phyloP scores from a whole-genome alignment of 2,888 invertebrate species.

The Rotaria sp. region DNA sequence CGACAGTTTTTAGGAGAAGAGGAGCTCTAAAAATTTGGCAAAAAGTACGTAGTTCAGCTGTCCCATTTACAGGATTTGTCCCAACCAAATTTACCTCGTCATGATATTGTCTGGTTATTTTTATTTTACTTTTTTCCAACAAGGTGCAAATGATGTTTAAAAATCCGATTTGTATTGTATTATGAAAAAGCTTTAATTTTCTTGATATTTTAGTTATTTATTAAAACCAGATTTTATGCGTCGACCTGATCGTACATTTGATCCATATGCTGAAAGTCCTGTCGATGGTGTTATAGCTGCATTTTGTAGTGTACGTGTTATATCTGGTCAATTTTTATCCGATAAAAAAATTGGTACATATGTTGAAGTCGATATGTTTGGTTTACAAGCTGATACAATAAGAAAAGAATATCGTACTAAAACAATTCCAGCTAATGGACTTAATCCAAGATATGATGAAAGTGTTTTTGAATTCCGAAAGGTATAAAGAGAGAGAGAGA shows the following conservation, averaged over 20 bases:
- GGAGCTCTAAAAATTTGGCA: no score
- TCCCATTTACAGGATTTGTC: no score
- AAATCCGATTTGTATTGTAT: no score
- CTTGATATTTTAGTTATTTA: conserved; percentile 62
- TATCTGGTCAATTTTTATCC: conserved; percentile 96
- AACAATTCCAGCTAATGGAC: conserved; percentile 89
- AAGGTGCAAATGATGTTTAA: no score
- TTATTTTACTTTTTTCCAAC: no score
- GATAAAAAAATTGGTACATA: conserved; percentile 98
- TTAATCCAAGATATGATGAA: conserved; percentile 98
- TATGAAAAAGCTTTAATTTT: not conserved
- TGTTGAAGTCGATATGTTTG: conserved; percentile 97
- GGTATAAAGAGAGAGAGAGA: conserved; percentile 56
- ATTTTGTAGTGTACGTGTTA: conserved; percentile 90
- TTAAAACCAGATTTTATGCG: conserved; percentile 99
- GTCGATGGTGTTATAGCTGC: conserved; percentile 99
- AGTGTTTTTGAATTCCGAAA: conserved; percentile 95
- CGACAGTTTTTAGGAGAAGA: no score
- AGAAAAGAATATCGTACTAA: conserved; percentile 87
- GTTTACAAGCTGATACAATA: conserved; percentile 92
- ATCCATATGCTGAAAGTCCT: conserved; percentile 96
- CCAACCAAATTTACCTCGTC: no score
- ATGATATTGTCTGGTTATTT: no score
- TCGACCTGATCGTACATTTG: conserved; percentile 86
- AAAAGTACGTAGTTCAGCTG: no score